Evolutionary conservation across 2,113 vertebrate genomes (phyloP).

Genomic region (Periophthalmus modestus): DNA sequence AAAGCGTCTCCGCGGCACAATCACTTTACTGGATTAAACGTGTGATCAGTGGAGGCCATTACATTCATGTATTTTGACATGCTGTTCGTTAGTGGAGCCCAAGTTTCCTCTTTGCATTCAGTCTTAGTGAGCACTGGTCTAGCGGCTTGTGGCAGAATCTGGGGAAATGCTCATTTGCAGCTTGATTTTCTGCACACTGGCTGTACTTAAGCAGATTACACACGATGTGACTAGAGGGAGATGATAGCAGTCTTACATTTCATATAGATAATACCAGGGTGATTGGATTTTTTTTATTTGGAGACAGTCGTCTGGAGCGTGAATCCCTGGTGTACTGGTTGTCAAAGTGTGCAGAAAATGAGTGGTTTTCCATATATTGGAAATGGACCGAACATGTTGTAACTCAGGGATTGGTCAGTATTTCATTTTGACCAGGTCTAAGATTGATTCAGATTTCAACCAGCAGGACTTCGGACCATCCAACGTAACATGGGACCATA

Average conservation of each 20-base stretch:
- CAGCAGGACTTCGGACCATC: background rate
- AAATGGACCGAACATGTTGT: background rate
- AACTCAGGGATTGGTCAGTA: background rate
- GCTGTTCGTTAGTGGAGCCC: slow-evolving; percentile 19
- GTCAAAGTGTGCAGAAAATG: background rate
- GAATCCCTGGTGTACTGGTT: background rate
- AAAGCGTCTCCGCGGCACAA: background rate
- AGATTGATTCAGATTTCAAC: background rate
- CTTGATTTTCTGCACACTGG: slow-evolving; percentile 23
- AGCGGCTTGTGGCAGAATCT: slow-evolving; percentile 22
- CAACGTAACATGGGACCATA: too few relatives aligned
- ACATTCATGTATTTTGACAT: slow-evolving; percentile 21
- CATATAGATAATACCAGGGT: slow-evolving; percentile 1
- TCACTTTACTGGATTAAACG: slow-evolving; percentile 20
- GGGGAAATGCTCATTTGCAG: slow-evolving; percentile 11
- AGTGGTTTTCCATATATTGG: background rate
- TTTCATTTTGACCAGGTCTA: background rate
- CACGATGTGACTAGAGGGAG: slow-evolving; percentile 14
- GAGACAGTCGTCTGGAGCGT: background rate
- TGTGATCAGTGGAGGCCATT: slow-evolving; percentile 14
- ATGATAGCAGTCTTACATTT: slow-evolving; percentile 11
- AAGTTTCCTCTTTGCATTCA: slow-evolving; percentile 33
- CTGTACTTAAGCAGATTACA: slow-evolving; percentile 33
- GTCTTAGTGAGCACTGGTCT: slow-evolving; percentile 26
- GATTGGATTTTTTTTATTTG: slow-evolving; percentile 2